Evolutionary conservation across 2,888 invertebrate genomes (phyloP).

Genomic region (Tricholauxania praeusta): DNA sequence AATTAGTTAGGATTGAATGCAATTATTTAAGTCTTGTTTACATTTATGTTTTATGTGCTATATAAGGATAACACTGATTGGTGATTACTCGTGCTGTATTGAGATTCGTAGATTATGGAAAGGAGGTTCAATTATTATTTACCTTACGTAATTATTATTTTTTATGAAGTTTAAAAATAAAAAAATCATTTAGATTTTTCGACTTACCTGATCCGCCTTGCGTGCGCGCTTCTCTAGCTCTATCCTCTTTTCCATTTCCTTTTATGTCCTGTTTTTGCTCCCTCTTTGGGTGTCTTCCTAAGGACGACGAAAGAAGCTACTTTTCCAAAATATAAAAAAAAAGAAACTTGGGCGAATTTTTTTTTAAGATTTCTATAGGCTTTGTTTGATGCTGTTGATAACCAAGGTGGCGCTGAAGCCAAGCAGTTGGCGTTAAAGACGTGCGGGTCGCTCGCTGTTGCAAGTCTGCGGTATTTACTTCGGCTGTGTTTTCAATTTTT

Average conservation of each 20-base stretch:
- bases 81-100: no score
- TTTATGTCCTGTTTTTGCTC: slow-evolving; percentile 29
- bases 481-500: slow-evolving; percentile 18
- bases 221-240: slow-evolving; percentile 94
- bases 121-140: no score
- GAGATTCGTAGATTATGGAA: no score
- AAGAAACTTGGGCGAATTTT: background rate
- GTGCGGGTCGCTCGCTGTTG: slow-evolving; percentile 13
- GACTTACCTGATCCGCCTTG: slow-evolving; percentile 87
- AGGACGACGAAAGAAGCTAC: background rate
- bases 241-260: slow-evolving; percentile 92
- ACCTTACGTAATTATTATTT: no score
- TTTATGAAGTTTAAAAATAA: no score
- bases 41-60: no score
- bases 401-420: slow-evolving; percentile 19
- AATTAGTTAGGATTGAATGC: no score
- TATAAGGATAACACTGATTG: no score
- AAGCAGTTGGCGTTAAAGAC: background rate
- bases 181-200: no score
- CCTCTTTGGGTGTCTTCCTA: background rate
- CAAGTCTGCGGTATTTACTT: slow-evolving; percentile 31
- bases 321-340: background rate
- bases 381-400: background rate
- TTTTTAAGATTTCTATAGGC: background rate
- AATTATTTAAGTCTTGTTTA: no score